phyloP scores from a whole-genome alignment of 2,888 invertebrate genomes.

The Drosophila crucigera region DNA sequence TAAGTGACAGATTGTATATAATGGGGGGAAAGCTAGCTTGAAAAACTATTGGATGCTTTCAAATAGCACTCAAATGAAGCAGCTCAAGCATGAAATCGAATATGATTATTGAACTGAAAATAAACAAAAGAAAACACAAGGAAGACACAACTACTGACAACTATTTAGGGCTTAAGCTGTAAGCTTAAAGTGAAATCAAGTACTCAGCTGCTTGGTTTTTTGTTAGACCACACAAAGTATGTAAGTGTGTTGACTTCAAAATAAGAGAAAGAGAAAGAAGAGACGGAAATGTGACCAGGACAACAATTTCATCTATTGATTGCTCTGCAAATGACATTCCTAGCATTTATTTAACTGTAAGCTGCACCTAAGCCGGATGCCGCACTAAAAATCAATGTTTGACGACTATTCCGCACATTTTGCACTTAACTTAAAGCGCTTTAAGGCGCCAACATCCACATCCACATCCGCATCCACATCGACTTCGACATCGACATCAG shows the following conservation, averaged over 20 bases:
- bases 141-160: not conserved
- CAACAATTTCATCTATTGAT: slow-evolving; percentile 20
- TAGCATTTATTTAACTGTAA: slow-evolving; percentile 22
- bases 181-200: slow-evolving; percentile 3
- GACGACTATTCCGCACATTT: slow-evolving; percentile 47
- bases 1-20: not conserved
- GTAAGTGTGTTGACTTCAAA: slow-evolving; percentile 1
- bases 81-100: not conserved
- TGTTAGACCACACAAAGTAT: not conserved
- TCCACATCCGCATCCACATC: not conserved
- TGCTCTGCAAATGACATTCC: slow-evolving; percentile 21
- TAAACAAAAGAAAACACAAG: not conserved
- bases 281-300: not conserved
- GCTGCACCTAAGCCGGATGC: slow-evolving; percentile 21
- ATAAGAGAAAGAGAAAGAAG: not conserved
- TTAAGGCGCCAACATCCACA: slow-evolving; percentile 28
- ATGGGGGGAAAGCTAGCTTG: not conserved
- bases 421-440: slow-evolving; percentile 62
- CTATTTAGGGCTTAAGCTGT: slow-evolving; percentile 1
- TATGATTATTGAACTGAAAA: slow-evolving; percentile 1
- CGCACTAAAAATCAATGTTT: slow-evolving; percentile 64
- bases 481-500: slow-evolving; percentile 26
- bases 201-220: slow-evolving; percentile 1
- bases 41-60: not conserved
- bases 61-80: not conserved